Evolutionary conservation across 1,140 invertebrate genomes (phyloP).

Genomic region (Apis mellifera): DNA sequence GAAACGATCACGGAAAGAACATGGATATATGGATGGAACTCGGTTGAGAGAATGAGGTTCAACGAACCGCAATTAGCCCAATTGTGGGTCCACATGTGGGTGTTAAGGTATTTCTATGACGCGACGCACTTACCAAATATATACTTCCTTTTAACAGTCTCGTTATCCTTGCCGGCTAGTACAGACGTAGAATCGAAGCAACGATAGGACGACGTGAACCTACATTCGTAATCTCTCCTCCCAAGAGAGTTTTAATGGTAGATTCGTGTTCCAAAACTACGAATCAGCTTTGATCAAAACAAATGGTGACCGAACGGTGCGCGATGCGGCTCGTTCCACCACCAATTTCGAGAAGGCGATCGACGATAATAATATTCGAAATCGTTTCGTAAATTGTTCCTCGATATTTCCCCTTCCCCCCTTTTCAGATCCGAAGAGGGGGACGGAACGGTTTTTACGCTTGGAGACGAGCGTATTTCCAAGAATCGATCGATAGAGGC

Average conservation of each 20-base stretch:
- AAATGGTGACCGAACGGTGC: slow-evolving; percentile 12
- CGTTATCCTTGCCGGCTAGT: slow-evolving; percentile 23
- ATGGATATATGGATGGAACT: neutral
- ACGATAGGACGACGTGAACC: neutral
- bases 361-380: neutral
- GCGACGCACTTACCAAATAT: slow-evolving; percentile 32
- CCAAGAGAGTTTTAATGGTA: neutral
- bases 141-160: neutral
- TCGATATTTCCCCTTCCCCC: neutral
- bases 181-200: neutral
- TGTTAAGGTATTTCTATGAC: slow-evolving; percentile 18
- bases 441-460: too few relatives aligned
- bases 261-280: slow-evolving; percentile 21
- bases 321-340: neutral
- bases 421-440: too few relatives aligned
- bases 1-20: neutral
- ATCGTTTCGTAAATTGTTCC: slow-evolving; percentile 31
- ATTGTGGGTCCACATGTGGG: neutral
- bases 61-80: slow-evolving; percentile 30
- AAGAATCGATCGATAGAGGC: slow-evolving; percentile 21
- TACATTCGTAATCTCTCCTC: neutral
- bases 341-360: too few relatives aligned
- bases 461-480: slow-evolving; percentile 13
- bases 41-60: slow-evolving; percentile 23
- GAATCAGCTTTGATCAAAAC: slow-evolving; percentile 30